Evolutionary conservation across 2,888 invertebrate species (phyloP).

Genomic region (Eristalis intricaria): DNA sequence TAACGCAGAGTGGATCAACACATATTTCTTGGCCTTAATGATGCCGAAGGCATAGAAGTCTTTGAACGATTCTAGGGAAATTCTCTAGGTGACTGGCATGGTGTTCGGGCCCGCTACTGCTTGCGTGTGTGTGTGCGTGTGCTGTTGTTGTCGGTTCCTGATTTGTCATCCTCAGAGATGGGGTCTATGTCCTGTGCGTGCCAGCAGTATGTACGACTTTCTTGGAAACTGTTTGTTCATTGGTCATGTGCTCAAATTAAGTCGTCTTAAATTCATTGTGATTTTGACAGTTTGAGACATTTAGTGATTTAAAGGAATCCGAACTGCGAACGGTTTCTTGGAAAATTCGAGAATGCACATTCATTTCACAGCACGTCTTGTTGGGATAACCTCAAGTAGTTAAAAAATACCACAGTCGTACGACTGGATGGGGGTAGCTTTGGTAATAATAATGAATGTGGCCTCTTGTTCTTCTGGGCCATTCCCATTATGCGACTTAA

Average conservation of each 20-base stretch:
- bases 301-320: not conserved
- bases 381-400: too few relatives aligned
- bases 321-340: not conserved
- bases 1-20: slow-evolving; percentile 54
- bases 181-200: not conserved
- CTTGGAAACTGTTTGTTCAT: not conserved
- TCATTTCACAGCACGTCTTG: too few relatives aligned
- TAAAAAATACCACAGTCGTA: too few relatives aligned
- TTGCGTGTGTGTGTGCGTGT: too few relatives aligned
- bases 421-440: too few relatives aligned
- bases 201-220: too few relatives aligned
- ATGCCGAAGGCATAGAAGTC: slow-evolving; percentile 54
- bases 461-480: too few relatives aligned
- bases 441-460: too few relatives aligned
- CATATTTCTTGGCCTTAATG: slow-evolving; percentile 50
- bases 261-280: not conserved
- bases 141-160: not conserved
- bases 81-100: slow-evolving; percentile 11
- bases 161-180: not conserved
- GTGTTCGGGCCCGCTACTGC: not conserved
- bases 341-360: too few relatives aligned
- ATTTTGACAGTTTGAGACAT: not conserved
- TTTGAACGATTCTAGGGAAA: slow-evolving; percentile 34
- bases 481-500: too few relatives aligned
- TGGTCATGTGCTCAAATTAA: not conserved